Evolutionary conservation across 1,140 invertebrate species (phyloP), one percentile per base, ranked within the genome.

Genomic region (Harpegnathos saltator): DNA sequence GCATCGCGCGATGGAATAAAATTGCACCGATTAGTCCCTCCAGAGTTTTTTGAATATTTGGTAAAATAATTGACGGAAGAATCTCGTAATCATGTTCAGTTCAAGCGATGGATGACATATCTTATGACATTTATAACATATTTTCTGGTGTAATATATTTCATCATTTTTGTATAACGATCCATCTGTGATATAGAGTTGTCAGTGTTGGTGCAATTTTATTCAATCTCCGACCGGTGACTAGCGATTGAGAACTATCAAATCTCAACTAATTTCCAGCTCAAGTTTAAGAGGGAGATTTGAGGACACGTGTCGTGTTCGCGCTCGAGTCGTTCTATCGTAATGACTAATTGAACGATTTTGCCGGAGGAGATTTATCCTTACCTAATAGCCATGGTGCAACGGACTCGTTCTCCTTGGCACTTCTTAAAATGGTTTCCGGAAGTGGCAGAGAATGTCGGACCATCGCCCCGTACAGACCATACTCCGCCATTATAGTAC

Each of bases 391-490:
- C 99, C 99, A 99, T 3, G 99, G 99, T 19, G 99, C 99, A 65
- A 98, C 98, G 65, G 97, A 98, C 90, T 99, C 97, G 93, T 98
- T 98, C 89, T 98, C 98, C 94, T 99, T 99, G 90, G 98, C 98
- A 92, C 97, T 98, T 95, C 99, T 99, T 81, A 99, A 96, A 85
- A 99, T 99, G 59, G 98, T 99, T 90, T 99, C 99, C 0, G 99
- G 99, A 86, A 99, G 96, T 0, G 99, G 99, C 74, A 99, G 95
- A 38, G 98, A 99, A 95, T 99, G 99, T 84, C 99, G 95, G 65
- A 99, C 99, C 99, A 99, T 99, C 62, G 99, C 99, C 0, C 99
- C 99, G 93, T 99, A 99, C 0, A 99, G 95, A 0, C 99, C 99
- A 92, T 99, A 99, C 94, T 99, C 99, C 71, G 99, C 99, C 99